Percentiles rank a stretch among this genome's conserved stretches.
These are phyloP conservation scores for Limosa lapponica DNA, from an alignment of 2,797 vertebrate species.

Conservation along the genomic window DNA sequence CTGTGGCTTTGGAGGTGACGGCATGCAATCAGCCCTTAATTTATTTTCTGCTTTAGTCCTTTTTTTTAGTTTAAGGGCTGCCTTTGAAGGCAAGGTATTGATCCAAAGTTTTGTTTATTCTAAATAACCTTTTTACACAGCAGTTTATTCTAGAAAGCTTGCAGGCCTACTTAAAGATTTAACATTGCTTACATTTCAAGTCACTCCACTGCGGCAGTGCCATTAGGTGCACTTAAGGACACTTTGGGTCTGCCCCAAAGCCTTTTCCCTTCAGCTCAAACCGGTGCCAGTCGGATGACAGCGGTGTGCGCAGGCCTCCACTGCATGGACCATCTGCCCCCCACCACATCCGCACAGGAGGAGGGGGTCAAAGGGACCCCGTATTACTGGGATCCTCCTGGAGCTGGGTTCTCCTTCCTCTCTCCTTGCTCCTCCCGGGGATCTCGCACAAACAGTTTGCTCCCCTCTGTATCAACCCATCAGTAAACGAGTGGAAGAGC, in stretches of 20 bases:
- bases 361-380: rapidly evolving
- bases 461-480: rapidly evolving
- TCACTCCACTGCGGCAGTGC: rapidly evolving
- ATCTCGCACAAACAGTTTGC: background rate
- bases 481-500: background rate
- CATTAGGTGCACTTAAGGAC: background rate
- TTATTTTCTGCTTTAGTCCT: background rate
- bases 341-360: rapidly evolving
- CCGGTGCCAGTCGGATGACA: background rate
- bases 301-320: rapidly evolving
- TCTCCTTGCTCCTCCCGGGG: background rate
- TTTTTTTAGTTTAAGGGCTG: background rate
- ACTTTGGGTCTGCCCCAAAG: background rate
- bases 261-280: background rate
- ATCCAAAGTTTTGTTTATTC: background rate
- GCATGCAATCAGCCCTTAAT: rapidly evolving
- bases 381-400: rapidly evolving
- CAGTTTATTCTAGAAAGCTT: background rate
- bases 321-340: rapidly evolving
- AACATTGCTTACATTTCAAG: background rate
- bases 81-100: background rate
- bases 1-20: background rate
- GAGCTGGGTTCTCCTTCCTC: background rate
- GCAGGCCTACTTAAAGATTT: background rate
- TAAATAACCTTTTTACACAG: background rate